Evolutionary conservation across 2,888 invertebrate genomes (phyloP), one percentile per base, ranked within the genome.

Genomic region (Phorcus lineatus): DNA sequence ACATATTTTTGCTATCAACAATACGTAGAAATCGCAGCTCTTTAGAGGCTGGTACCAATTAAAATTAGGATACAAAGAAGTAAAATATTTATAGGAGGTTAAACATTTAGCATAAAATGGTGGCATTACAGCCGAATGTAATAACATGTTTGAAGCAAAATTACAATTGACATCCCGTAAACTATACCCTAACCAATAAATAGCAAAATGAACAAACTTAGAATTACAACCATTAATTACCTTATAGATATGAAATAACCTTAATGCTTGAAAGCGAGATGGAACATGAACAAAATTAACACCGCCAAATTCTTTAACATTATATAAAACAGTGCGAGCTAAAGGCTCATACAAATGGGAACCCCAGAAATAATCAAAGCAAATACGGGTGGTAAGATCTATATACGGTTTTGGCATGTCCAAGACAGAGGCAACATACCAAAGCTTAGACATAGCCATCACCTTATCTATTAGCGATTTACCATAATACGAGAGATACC

Each of bases 161-260:
- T 57, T 36, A 31, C 31, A 22, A 22, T 76, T 62, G 6, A 54
- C n/a, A 9, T 57, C 11, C 17, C 75, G 31, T 13, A 80, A 54
- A 19, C 47, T 28, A 19, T 80, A 74, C 7, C 82, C 80, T n/a
- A 82, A 74, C 80, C 82, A 82, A 53, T 80, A 82, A 53, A 75
- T 62, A 16, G 82, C 78, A 80, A 82, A 80, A 77, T 78, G 74
- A 4, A 40, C 9, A 77, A 77, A 82, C 54, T 54, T 74, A 1
- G 75, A 62, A 2, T 77, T n/a, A 66, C 31, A 16, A 66, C 57
- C 53, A 54, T 24, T 82, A 22, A 80, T 52, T 24, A 80, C 16
- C 36, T 78, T 75, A 52, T 80, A 67, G 11, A 80, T 16, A 80
- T 82, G 79, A 2, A 19, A 52, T 17, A 80, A 31, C 17, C 28